These are phyloP conservation scores for Athalia circularis DNA, from an alignment of 2,888 invertebrate genomes.

Conservation along the genomic window DNA sequence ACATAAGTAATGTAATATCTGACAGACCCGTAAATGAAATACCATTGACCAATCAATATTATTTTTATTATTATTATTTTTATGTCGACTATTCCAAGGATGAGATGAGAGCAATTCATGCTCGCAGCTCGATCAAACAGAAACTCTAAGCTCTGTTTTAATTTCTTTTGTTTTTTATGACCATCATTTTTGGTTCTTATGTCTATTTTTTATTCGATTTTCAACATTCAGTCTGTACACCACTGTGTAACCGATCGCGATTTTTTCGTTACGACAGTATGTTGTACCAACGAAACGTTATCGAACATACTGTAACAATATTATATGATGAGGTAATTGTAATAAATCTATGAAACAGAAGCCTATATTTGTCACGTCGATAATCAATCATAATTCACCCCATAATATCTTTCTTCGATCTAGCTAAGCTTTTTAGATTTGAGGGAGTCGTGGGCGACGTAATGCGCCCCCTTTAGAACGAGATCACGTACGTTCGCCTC, in stretches of 20 bases:
- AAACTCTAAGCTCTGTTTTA: neutral
- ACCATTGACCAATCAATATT: no score
- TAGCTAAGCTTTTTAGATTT: constrained; percentile 1
- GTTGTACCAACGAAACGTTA: constrained; percentile 15
- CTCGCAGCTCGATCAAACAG: no score
- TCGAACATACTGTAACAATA: neutral
- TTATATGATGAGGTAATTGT: constrained; percentile 3
- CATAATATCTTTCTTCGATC: neutral
- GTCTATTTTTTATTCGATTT: neutral
- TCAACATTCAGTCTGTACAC: constrained; percentile 26
- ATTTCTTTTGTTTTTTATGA: neutral
- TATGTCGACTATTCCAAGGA: no score
- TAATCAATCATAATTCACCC: neutral
- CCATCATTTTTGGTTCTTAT: neutral
- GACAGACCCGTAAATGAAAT: no score
- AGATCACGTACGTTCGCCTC: constrained; percentile 43
- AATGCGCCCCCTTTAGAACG: constrained; percentile 27
- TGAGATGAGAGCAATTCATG: no score
- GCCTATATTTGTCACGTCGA: neutral
- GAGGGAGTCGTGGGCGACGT: constrained; percentile 34
- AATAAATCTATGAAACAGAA: constrained; percentile 23
- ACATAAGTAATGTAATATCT: no score
- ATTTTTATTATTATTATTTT: no score
- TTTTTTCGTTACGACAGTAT: neutral
- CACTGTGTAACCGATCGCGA: neutral